These are phyloP conservation scores for Penaeus chinensis DNA, from an alignment of 1,140 invertebrate species.

Conservation along the genomic window DNA sequence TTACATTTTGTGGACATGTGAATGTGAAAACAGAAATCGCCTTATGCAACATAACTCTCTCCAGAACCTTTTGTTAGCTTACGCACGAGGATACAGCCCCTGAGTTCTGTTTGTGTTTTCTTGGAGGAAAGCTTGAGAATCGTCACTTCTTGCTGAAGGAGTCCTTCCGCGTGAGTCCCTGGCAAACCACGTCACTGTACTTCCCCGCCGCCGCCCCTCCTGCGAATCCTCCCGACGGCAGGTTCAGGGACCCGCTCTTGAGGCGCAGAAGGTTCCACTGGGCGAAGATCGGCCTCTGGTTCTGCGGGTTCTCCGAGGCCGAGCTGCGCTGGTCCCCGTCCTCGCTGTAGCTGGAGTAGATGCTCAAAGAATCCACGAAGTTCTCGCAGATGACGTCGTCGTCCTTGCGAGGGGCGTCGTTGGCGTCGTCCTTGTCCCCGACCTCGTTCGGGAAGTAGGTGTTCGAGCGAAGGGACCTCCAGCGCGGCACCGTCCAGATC, in stretches of 20 bases:
- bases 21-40: too few relatives aligned
- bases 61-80: too few relatives aligned
- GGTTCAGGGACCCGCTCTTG: background rate
- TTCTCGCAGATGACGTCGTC: background rate
- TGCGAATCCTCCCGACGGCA: background rate
- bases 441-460: slow-evolving; percentile 36
- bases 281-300: background rate
- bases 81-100: too few relatives aligned
- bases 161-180: background rate
- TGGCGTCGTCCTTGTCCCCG: background rate
- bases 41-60: too few relatives aligned
- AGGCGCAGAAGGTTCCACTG: background rate
- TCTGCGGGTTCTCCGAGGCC: background rate
- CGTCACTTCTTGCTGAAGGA: background rate
- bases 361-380: background rate
- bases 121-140: too few relatives aligned
- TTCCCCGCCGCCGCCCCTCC: too few relatives aligned
- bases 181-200: background rate
- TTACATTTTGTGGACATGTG: too few relatives aligned
- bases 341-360: background rate
- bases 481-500: slow-evolving; percentile 39
- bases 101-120: too few relatives aligned
- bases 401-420: too few relatives aligned
- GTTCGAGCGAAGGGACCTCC: slow-evolving; percentile 18
- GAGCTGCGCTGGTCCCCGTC: background rate